Base-by-base conservation (phyloP, 2,888 invertebrate species). In the Xestia xanthographa region DNA sequence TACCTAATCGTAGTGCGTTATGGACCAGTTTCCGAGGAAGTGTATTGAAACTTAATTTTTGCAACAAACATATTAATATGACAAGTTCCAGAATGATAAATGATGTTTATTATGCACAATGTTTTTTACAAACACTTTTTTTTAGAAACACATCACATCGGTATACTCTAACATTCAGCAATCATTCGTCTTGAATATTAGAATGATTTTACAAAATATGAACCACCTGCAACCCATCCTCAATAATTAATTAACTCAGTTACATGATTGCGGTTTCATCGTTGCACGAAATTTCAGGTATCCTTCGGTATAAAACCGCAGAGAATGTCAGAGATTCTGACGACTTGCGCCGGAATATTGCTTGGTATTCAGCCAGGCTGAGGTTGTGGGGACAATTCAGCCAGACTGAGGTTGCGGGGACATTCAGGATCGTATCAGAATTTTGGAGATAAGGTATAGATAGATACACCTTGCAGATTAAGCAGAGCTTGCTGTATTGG, bases 291-390 rank as follows among this genome's bases (percentile, higher is more conserved):
- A 87, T 87, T 68, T 69, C 75, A 83, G 71, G 76, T 63, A 85
- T 83, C 69, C 62, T 26, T 50, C 65, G 53, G 56, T 14, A 48
- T 75, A 69, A 86, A 80, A 81, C 87, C 85, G 65, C 87, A 79
- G 74, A 43, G 82, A 80, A 88, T 80, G 60, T 50, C 6, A 66
- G 77, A 80, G 17, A 75, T 77, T 77, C 76, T 82, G 88, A 82
- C 82, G 77, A 72, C 75, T 60, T 29, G 45, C 48, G 56, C 34
- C 58, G 50, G 65, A 34, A 65, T 83, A 50, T 43, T 50, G 58
- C 5, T 12, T 71, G 67, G 53, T 67, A 83, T 87, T 86, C 45
- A 76, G 58, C 14, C 38, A 41, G 65, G 20, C 34, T 70, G 68
- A 53, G 56, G 29, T 65, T 65, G 45, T 53, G 26, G 26, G 17